phyloP scores from a whole-genome alignment of 2,113 vertebrate genomes.

The Brienomyrus brachyistius region DNA sequence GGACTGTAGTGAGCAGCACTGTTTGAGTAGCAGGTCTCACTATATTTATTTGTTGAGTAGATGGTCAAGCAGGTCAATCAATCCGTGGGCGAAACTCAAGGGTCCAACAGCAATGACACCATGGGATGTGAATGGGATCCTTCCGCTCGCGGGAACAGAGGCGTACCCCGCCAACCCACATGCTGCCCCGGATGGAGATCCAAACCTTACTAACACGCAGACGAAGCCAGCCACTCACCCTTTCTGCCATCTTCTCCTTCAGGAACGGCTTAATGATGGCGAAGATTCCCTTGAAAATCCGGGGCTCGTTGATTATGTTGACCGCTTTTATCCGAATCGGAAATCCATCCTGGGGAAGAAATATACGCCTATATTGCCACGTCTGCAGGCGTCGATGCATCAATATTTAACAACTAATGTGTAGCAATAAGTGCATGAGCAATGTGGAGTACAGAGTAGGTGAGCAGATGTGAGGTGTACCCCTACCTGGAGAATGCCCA shows the following conservation, averaged over 20 bases:
- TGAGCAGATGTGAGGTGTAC: neutral
- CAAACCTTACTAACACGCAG: neutral
- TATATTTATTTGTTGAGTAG: neutral
- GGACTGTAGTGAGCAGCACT: neutral
- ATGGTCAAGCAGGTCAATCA: neutral
- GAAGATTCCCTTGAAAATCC: slow-evolving; percentile 98
- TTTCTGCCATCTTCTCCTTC: slow-evolving; percentile 96
- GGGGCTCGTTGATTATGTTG: slow-evolving; percentile 92
- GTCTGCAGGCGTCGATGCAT: neutral
- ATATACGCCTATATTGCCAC: neutral
- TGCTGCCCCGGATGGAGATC: neutral
- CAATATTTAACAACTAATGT: neutral
- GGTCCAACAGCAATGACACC: neutral
- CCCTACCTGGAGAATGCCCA: slow-evolving; percentile 93
- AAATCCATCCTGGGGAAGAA: slow-evolving; percentile 79
- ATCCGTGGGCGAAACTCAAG: neutral
- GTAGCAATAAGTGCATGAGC: neutral
- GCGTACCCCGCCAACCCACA: neutral
- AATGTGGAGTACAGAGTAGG: neutral
- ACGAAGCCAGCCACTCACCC: slow-evolving; percentile 66
- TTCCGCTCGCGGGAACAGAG: neutral
- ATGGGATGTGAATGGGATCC: neutral
- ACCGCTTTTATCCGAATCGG: slow-evolving; percentile 97
- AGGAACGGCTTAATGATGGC: slow-evolving; percentile 97
- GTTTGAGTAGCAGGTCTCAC: neutral